Percentiles rank a stretch among this genome's conserved stretches.
Evolutionary conservation across 2,888 invertebrate genomes (phyloP).

Genomic region (Girardia tigrina): DNA sequence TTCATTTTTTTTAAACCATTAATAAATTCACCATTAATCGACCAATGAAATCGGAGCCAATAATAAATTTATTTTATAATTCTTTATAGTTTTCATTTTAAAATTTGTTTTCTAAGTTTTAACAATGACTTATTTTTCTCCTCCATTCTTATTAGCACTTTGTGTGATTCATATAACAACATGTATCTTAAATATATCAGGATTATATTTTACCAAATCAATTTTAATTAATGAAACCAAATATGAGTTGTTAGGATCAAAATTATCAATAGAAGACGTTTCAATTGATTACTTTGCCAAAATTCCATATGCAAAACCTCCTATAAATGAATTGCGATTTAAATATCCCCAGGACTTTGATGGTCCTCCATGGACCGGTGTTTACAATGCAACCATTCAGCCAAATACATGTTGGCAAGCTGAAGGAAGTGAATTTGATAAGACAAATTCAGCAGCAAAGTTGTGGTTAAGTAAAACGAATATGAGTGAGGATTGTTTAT

Average conservation of each 20-base stretch:
- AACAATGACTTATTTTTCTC: neutral
- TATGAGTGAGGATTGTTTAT: constrained; percentile 36
- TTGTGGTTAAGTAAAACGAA: constrained; percentile 19
- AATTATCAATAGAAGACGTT: neutral
- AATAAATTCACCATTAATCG: too few species aligned
- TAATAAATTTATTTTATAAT: neutral
- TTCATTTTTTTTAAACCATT: too few species aligned
- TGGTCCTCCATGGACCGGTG: constrained; percentile 4
- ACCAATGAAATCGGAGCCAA: neutral
- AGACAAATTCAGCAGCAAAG: neutral
- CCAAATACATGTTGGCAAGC: constrained; percentile 23
- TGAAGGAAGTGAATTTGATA: constrained; percentile 20
- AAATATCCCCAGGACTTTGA: constrained; percentile 42
- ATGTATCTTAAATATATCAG: neutral
- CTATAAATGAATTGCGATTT: constrained; percentile 54
- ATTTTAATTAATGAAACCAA: neutral
- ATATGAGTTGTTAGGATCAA: neutral
- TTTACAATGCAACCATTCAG: neutral
- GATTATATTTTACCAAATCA: neutral
- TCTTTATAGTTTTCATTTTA: neutral
- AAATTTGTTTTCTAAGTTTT: neutral
- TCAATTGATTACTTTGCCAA: constrained; percentile 44
- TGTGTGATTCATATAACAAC: neutral
- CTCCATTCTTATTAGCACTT: neutral
- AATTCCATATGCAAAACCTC: constrained; percentile 53